Evolutionary conservation across 2,797 vertebrate genomes (phyloP), one percentile per base, ranked within the genome.

Genomic region (Gallirallus australis): DNA sequence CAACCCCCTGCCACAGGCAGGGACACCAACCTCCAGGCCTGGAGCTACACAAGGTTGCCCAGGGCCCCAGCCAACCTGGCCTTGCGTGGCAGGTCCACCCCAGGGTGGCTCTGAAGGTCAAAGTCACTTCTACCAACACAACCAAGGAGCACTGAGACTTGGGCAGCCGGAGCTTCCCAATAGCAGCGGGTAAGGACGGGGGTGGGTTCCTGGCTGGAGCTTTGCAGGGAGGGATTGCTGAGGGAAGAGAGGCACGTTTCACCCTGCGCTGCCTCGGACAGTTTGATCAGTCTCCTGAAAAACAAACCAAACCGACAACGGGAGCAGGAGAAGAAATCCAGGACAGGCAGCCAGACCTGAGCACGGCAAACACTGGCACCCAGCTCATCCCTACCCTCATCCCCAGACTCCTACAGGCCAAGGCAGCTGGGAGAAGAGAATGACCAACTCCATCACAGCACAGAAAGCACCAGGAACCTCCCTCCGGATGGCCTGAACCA

Each of bases 301-400:
- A 60, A 28, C 40, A 54, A 82, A 81, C 2, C 40, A 56, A 37
- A 39, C 42, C 31, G 7, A 40, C 68, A 78, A 42, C 0, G 1
- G 15, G 66, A 31, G 10, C 78, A 28, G 65, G 33, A 78, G 59
- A 39, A 75, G 47, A 37, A 90, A 19, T 1, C 7, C 77, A 30
- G 60, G 45, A 15, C 33, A n/a, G 8, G 1, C 25, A 5, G 72
- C 1, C 47, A 45, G 87, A 54, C 2, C 54, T 56, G 20, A 27
- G 66, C 48, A 4, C 45, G 19, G 40, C 28, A 14, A 42, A 28
- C 0, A 0, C 50, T 3, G 24, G 33, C 1, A 2, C 7, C 53
- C 23, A 17, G 50, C 4, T 31, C 52, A 12, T 28, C 8, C 0
- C 25, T 15, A 5, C 47, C 66, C 37, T 53, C 4, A 0, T 5